phyloP scores from a whole-genome alignment of 1,140 invertebrate species.

The Megalonaias nervosa region DNA sequence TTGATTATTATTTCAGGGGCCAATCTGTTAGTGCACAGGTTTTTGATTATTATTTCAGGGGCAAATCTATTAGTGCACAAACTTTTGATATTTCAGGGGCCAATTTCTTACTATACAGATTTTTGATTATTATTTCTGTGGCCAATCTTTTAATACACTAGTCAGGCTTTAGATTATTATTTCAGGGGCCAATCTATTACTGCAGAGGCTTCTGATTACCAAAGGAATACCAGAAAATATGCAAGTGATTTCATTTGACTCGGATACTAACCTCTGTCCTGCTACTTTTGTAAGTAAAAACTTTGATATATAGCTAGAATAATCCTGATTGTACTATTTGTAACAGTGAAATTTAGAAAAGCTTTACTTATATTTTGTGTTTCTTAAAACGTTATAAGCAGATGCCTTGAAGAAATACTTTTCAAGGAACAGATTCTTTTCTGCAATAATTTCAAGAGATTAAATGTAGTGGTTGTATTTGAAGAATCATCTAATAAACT shows the following conservation, averaged over 20 bases:
- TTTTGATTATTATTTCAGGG: slow-evolving; percentile 50
- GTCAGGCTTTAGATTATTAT: slow-evolving; percentile 5
- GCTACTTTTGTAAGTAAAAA: slow-evolving; percentile 66
- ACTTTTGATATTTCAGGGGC: slow-evolving; percentile 53
- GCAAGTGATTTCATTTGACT: slow-evolving; percentile 69
- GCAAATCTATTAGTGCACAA: too few species aligned
- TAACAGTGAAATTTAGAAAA: too few species aligned
- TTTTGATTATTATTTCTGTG: slow-evolving; percentile 51
- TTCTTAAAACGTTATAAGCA: too few species aligned
- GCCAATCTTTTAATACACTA: too few species aligned
- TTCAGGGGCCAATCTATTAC: slow-evolving; percentile 68
- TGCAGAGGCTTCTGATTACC: slow-evolving; percentile 67
- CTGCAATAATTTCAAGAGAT: too few species aligned
- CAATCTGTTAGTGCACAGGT: slow-evolving; percentile 68
- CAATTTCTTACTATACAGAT: slow-evolving; percentile 68
- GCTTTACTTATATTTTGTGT: too few species aligned
- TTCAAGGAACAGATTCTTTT: too few species aligned
- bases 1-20: slow-evolving; percentile 64
- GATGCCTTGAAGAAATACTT: too few species aligned
- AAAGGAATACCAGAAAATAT: slow-evolving; percentile 63
- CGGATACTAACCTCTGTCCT: slow-evolving; percentile 68
- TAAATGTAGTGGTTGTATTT: too few species aligned
- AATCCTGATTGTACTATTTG: too few species aligned
- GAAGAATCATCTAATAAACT: too few species aligned
- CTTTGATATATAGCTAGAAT: neutral